Evolutionary conservation across 2,797 vertebrate genomes (phyloP).

Genomic region (Presbytis comata): DNA sequence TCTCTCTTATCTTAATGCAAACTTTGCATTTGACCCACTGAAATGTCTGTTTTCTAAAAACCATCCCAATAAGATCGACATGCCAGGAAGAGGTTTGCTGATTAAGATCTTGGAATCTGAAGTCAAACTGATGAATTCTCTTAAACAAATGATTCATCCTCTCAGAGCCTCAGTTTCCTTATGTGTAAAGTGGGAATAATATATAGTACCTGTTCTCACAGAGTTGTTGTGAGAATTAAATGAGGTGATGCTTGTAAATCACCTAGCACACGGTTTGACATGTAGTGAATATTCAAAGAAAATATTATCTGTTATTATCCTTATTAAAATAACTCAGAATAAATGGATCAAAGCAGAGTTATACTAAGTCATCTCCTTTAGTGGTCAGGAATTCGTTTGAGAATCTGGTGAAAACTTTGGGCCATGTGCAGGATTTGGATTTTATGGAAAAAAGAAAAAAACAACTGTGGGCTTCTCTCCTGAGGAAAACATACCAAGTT

Average conservation of each 20-base stretch:
- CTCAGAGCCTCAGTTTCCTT: not conserved
- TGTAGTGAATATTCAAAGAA: constrained; percentile 8
- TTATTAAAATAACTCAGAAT: not conserved
- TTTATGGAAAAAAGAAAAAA: not conserved
- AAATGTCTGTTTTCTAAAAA: not conserved
- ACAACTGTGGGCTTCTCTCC: not conserved
- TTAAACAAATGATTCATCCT: not conserved
- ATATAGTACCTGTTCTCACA: not conserved
- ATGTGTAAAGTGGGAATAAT: not conserved
- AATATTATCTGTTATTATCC: constrained; percentile 23
- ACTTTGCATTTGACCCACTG: not conserved
- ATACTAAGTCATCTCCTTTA: not conserved
- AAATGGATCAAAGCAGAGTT: not conserved
- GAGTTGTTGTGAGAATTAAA: constrained; percentile 17
- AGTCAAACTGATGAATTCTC: not conserved
- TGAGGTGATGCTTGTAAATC: constrained; percentile 19
- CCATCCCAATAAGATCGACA: not conserved
- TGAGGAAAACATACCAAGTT: not conserved
- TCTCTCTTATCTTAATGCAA: not conserved
- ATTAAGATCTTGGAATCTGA: not conserved
- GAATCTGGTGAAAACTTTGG: not conserved
- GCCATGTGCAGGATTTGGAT: not conserved
- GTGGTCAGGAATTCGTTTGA: not conserved
- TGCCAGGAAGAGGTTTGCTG: not conserved
- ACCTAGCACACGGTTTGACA: not conserved